Evolutionary conservation across 2,888 invertebrate genomes (phyloP).

Genomic region (Stenchaetothrips biformis): DNA sequence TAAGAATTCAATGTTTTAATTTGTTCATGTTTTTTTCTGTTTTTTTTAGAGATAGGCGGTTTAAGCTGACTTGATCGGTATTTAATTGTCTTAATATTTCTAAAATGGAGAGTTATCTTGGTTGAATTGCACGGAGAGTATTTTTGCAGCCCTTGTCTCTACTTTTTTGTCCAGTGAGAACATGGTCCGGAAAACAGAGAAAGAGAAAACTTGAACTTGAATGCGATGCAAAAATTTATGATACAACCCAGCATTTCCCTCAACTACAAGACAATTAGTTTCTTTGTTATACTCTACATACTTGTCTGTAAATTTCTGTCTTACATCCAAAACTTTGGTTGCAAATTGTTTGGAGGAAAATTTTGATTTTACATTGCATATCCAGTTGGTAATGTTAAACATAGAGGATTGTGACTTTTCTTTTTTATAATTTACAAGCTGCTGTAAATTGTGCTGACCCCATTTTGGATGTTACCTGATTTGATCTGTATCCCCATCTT

Average conservation of each 20-base stretch:
- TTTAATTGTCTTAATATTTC: too few relatives aligned
- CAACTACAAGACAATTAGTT: neutral
- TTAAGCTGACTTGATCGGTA: too few relatives aligned
- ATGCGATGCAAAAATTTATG: neutral
- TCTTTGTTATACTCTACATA: neutral
- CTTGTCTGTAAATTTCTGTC: neutral
- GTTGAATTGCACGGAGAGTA: neutral
- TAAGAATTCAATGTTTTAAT: neutral
- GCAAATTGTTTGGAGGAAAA: too few relatives aligned
- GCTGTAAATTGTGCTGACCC: constrained; percentile 7
- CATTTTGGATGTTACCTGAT: neutral
- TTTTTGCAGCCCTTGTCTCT: neutral
- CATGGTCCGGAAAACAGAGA: neutral
- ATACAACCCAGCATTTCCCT: neutral
- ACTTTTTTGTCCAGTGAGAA: neutral
- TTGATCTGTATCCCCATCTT: too few relatives aligned
- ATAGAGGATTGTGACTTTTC: neutral
- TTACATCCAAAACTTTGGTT: neutral
- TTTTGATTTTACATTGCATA: too few relatives aligned
- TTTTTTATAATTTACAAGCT: neutral
- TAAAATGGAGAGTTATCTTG: too few relatives aligned
- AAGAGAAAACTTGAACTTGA: neutral
- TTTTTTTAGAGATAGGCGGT: too few relatives aligned
- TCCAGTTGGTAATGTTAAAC: neutral
- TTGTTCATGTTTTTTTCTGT: neutral